Base-by-base conservation (phyloP, 2,888 invertebrate genomes). In the Trisateles emortualis region DNA sequence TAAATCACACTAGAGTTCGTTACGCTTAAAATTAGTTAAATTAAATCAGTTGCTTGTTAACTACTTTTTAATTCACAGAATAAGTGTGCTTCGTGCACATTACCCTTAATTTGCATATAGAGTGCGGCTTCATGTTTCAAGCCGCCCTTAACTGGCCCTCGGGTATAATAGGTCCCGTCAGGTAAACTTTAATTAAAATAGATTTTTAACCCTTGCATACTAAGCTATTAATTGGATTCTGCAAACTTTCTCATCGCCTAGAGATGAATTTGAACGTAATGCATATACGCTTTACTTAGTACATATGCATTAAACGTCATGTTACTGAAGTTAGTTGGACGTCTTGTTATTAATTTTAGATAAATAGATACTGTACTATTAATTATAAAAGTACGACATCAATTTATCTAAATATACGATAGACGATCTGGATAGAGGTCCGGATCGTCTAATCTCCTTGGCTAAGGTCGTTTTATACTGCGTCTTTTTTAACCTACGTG, bases 101-200 rank as follows among this genome's bases (percentile, higher is more conserved):
- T 76, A 74, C 62, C 52, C 48, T 68, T 64, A 69, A 76, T 80
- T 79, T 80, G 69, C 77, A 80, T 80, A 75, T 59, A 72, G 58
- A 78, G 74, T 71, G 71, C 47, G 35, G 56, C 64, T 66, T 54
- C 59, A 61, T 67, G 66, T 68, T 71, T 47, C 56, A 52, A 58
- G 63, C 51, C 67, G 53, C 52, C 70, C 62, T 57, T 36, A 60
- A 47, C 47, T 50, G 38, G 44, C 67, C 62, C 68, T 52, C 35
- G 59, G 61, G 64, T 66, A 16, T 52, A 66, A 54, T 52, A 60
- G 33, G 41, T 51, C 55, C 47, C 44, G 32, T 48, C 52, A 49
- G 24, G 42, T 26, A 55, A 47, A 56, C 17, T 59, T 70, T 64
- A 58, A 71, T 60, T 62, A 52, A 65, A 69, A 63, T 61, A 58